Conservation (phyloP, 1,140 invertebrate species). For the Phortica variegata region DNA sequence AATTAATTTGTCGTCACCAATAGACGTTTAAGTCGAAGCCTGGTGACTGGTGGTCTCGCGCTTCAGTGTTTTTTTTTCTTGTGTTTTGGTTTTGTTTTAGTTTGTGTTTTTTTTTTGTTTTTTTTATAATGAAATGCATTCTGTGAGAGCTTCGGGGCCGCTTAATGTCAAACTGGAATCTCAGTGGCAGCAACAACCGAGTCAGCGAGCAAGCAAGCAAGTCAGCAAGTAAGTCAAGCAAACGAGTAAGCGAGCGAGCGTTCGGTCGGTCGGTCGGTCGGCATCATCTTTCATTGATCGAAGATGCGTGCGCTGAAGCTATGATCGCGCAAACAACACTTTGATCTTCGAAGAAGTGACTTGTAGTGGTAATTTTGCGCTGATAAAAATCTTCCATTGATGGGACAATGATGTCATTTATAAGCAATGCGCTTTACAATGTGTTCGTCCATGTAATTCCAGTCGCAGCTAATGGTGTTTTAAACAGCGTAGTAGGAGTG, state of each 20-base stretch:
- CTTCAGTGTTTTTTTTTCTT: no score
- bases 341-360: constrained; percentile 57
- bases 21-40: background rate
- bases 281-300: constrained; percentile 51
- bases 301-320: constrained; percentile 53
- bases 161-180: constrained; percentile 38
- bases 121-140: no score
- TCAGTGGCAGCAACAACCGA: constrained; percentile 7
- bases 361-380: constrained; percentile 53
- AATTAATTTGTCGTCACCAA: constrained; percentile 44
- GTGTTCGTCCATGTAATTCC: no score
- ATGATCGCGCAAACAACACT: constrained; percentile 52
- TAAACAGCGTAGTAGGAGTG: no score
- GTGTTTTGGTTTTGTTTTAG: background rate
- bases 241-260: background rate
- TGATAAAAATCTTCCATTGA: constrained; percentile 50
- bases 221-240: background rate
- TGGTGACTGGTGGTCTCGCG: constrained; percentile 21
- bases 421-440: constrained; percentile 7
- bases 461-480: no score
- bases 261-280: background rate
- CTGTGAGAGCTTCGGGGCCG: no score
- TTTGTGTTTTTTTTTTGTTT: no score
- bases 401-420: constrained; percentile 54
- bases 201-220: background rate